These are phyloP conservation scores for Falco berigora DNA, from an alignment of 2,797 vertebrate species.

Conservation along the genomic window DNA sequence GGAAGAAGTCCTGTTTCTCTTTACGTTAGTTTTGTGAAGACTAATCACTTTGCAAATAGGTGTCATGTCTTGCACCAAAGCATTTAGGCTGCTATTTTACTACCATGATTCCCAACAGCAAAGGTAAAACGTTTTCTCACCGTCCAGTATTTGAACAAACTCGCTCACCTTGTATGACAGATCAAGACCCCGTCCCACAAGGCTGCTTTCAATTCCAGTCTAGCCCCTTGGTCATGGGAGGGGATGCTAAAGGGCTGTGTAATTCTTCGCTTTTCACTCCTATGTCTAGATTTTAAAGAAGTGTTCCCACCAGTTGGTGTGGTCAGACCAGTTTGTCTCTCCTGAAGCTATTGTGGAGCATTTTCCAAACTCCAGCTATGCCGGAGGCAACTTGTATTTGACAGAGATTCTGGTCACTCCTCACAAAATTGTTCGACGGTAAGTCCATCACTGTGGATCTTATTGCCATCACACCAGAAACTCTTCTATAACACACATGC, in stretches of 20 bases:
- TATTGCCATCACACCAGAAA: background rate
- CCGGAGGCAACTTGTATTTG: background rate
- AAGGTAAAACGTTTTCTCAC: background rate
- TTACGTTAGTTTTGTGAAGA: background rate
- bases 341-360: background rate
- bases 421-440: background rate
- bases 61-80: background rate
- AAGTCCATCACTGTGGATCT: background rate
- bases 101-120: background rate
- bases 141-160: background rate
- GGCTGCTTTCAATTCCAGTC: background rate
- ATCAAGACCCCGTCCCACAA: background rate
- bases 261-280: background rate
- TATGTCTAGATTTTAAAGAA: background rate
- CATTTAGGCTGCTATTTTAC: background rate
- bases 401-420: background rate
- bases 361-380: fast-evolving
- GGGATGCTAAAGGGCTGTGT: background rate
- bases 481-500: background rate
- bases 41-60: background rate
- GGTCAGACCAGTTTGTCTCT: background rate
- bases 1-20: background rate
- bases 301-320: background rate
- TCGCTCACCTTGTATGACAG: background rate
- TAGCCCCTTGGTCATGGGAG: background rate